Percentiles rank a stretch among this genome's conserved stretches.
Evolutionary conservation across 2,797 vertebrate genomes (phyloP).

Genomic region (Avahi laniger): DNA sequence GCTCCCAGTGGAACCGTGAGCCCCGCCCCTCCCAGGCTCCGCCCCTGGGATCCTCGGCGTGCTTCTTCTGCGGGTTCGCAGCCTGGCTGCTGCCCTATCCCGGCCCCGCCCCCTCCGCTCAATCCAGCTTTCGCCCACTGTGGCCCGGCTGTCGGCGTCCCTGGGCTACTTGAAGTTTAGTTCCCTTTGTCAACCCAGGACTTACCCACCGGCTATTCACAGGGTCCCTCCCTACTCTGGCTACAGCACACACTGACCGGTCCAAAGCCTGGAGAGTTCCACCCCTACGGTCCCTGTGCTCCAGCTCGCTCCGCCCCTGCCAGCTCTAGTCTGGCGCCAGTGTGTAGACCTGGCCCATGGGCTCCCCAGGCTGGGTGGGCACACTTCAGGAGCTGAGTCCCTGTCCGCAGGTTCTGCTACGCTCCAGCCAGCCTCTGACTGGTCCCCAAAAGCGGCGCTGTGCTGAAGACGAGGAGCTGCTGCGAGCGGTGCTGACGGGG

Average conservation of each 20-base stretch:
- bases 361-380: too few species aligned
- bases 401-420: conserved; percentile 87
- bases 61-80: accelerated
- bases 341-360: not conserved
- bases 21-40: accelerated
- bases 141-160: not conserved
- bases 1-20: conserved; percentile 87
- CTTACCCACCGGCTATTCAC: not conserved
- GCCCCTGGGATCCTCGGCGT: not conserved
- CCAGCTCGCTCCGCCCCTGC: accelerated
- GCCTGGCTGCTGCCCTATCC: accelerated
- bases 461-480: conserved; percentile 88
- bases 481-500: conserved; percentile 82
- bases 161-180: not conserved
- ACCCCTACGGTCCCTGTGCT: not conserved
- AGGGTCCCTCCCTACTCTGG: accelerated
- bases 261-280: not conserved
- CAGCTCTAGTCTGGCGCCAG: not conserved
- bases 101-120: not conserved
- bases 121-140: accelerated
- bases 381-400: accelerated
- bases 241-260: not conserved
- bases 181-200: not conserved
- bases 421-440: conserved; percentile 89
- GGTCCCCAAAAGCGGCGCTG: conserved; percentile 90